phyloP scores from a whole-genome alignment of 2,888 invertebrate species.

The Cyaniris semiargus region DNA sequence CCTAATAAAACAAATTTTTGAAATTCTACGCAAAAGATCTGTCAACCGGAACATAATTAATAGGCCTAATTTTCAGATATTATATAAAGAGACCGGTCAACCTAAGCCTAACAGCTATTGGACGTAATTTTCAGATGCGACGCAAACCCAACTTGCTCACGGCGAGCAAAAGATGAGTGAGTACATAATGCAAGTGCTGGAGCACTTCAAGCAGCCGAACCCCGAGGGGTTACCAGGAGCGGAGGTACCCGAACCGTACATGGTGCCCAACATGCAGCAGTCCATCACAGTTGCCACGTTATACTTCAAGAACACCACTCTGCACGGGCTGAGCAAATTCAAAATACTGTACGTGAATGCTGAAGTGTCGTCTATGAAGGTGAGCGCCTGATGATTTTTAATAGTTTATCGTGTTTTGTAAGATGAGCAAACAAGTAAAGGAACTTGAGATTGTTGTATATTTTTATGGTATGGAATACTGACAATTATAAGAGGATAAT shows the following conservation, averaged over 20 bases:
- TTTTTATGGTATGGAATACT: too few relatives aligned
- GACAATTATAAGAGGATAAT: neutral
- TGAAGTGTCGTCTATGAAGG: slow-evolving; percentile 88
- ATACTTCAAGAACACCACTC: slow-evolving; percentile 84
- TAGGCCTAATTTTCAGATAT: too few relatives aligned
- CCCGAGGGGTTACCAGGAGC: slow-evolving; percentile 90
- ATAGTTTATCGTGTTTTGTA: neutral
- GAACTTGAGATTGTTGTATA: neutral
- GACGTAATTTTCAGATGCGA: slow-evolving; percentile 34
- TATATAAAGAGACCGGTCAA: neutral
- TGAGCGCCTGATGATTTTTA: neutral
- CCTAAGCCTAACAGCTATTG: neutral
- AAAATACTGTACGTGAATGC: slow-evolving; percentile 85
- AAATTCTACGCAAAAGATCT: too few relatives aligned
- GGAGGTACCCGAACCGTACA: slow-evolving; percentile 89
- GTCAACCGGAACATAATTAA: too few relatives aligned
- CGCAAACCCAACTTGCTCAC: slow-evolving; percentile 43
- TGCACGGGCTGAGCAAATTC: slow-evolving; percentile 90
- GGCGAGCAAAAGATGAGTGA: slow-evolving; percentile 86
- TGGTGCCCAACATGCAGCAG: slow-evolving; percentile 87
- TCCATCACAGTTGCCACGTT: slow-evolving; percentile 84
- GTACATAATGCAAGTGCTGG: slow-evolving; percentile 84
- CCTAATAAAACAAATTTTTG: too few relatives aligned
- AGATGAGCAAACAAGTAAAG: neutral
- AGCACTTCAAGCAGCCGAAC: slow-evolving; percentile 90